Evolutionary conservation across 2,113 vertebrate genomes (phyloP).

Genomic region (Notothenia rossii): DNA sequence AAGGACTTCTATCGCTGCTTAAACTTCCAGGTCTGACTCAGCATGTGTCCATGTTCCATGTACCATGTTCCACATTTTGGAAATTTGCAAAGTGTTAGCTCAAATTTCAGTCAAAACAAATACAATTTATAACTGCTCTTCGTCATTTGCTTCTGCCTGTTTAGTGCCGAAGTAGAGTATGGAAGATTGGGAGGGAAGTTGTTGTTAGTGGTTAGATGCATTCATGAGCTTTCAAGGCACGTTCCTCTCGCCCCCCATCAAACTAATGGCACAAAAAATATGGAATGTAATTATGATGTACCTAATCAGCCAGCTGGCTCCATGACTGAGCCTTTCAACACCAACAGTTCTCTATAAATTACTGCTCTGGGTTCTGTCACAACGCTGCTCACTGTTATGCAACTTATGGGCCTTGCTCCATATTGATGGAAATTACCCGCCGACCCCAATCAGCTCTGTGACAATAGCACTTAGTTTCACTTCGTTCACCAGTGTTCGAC

Average conservation of each 20-base stretch:
- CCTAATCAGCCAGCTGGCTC: slow-evolving; percentile 34
- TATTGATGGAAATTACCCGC: slow-evolving; percentile 45
- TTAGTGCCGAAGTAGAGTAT: not conserved
- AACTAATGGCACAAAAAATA: slow-evolving; percentile 29
- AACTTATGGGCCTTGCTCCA: slow-evolving; percentile 45
- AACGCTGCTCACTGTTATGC: slow-evolving; percentile 49
- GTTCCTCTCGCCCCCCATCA: slow-evolving; percentile 5
- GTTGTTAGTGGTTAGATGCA: slow-evolving; percentile 2
- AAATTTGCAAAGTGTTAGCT: not conserved
- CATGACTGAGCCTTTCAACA: slow-evolving; percentile 22
- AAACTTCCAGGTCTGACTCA: slow-evolving; percentile 74
- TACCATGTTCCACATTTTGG: not conserved
- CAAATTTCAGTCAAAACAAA: not conserved
- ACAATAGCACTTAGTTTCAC: slow-evolving; percentile 43
- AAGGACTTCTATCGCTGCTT: slow-evolving; percentile 71
- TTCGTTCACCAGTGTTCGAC: slow-evolving; percentile 18
- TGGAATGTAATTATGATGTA: slow-evolving; percentile 18
- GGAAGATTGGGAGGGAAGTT: not conserved
- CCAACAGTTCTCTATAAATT: slow-evolving; percentile 35
- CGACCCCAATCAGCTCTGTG: slow-evolving; percentile 53
- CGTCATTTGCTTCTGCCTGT: not conserved
- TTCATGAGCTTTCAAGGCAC: slow-evolving; percentile 4
- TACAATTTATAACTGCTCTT: not conserved
- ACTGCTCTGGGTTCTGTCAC: slow-evolving; percentile 52
- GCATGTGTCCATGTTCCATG: too few species aligned